Evolutionary conservation across 2,113 vertebrate species (phyloP), one percentile per base, ranked within the genome.

Genomic region (Aptenodytes forsteri): DNA sequence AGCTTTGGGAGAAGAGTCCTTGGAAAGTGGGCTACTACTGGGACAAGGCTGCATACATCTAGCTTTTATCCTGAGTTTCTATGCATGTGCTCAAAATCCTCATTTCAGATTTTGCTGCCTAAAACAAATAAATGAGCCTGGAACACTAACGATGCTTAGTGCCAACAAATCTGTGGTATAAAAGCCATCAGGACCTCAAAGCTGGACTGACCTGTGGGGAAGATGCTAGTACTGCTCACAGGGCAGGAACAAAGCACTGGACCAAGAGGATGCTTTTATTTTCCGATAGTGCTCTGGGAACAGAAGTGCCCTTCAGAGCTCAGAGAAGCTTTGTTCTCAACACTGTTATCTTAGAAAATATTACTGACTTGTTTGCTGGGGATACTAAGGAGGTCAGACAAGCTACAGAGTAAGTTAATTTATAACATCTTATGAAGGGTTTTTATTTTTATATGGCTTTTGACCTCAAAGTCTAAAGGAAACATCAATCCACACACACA

Each of bases 371-470:
- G 12, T 54, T 85, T 66, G 17, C 30, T 81, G 26, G 16, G 15
- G 46, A 65, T 49, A 72, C 40, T 54, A 47, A 75, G 44, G 47
- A 93, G 32, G 61, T 76, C 73, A 84, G 54, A 69, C 19, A 22
- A 92, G 29, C 50, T 77, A 66, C 17, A 61, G 42, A 55, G 9
- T 15, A 73, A 77, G 46, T 55, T 93, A 10, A 73, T 83, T 86
- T 95, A 36, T 47, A 92, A 54, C 8, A n/a, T 58, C 14, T 42
- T 55, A 75, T 23, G n/a, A 80, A 86, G 18, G 10, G 5, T 8
- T 96, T 94, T 89, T 89, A 83, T 93, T 95, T 95, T 93, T 65
- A 61, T 82, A 61, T 11, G 19, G 65, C 77, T 87, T 93, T 93
- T 95, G 83, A 93, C 56, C 83, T 81, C 61, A 65, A 44, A 49